A percentile compares a stretch with the other conserved stretches of the same genome.
phyloP scores from a whole-genome alignment of 2,113 vertebrate species.

The Conger conger region DNA sequence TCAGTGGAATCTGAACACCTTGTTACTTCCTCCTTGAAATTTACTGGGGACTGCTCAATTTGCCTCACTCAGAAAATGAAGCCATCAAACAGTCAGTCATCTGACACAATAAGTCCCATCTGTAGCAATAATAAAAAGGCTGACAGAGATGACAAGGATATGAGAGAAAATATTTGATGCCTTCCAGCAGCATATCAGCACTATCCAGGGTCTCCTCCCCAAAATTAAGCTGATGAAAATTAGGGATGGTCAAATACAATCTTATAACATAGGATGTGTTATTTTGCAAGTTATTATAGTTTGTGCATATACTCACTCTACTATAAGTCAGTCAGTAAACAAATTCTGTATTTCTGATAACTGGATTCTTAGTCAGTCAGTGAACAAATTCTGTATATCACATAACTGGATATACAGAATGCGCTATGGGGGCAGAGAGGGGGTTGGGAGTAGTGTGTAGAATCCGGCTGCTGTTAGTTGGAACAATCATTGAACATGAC shows the following conservation, averaged over 20 bases:
- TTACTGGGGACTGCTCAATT: not conserved
- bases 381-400: too few relatives aligned
- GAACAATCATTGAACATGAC: not conserved
- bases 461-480: not conserved
- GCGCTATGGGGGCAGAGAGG: too few relatives aligned
- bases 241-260: too few relatives aligned
- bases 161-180: not conserved
- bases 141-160: not conserved
- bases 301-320: not conserved
- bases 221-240: too few relatives aligned
- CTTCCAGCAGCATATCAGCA: not conserved
- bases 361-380: not conserved
- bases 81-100: not conserved
- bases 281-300: not conserved
- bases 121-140: not conserved
- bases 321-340: not conserved
- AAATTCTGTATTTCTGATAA: too few relatives aligned
- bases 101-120: not conserved
- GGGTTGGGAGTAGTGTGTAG: not conserved
- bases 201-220: too few relatives aligned
- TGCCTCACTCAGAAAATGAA: not conserved
- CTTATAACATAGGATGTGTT: not conserved
- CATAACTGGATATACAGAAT: too few relatives aligned
- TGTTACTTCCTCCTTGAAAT: not conserved
- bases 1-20: not conserved